phyloP scores from a whole-genome alignment of 2,113 vertebrate species.

The Rhizomys pruinosus region DNA sequence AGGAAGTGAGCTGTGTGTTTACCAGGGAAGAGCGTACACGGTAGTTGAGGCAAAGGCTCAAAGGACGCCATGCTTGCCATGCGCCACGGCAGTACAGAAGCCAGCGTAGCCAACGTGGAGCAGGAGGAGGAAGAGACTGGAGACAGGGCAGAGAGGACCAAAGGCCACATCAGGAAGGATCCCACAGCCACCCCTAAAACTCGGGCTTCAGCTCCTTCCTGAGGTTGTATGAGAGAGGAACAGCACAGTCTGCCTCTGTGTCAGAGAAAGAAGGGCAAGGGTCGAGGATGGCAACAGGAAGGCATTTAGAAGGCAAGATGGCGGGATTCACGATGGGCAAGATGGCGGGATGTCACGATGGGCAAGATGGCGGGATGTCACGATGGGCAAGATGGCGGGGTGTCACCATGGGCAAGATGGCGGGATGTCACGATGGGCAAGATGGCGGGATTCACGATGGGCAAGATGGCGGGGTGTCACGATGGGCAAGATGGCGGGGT shows the following conservation, averaged over 20 bases:
- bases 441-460: too few species aligned
- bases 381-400: background rate
- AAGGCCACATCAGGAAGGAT: background rate
- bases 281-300: background rate
- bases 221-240: background rate
- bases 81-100: background rate
- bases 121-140: background rate
- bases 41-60: background rate
- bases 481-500: background rate
- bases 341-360: background rate
- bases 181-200: background rate
- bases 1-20: background rate
- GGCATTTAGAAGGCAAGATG: background rate
- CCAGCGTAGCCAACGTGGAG: background rate
- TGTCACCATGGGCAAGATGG: too few species aligned
- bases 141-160: background rate
- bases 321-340: too few species aligned
- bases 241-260: background rate
- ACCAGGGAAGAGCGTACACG: background rate
- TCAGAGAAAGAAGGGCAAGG: background rate
- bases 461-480: too few species aligned
- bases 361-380: background rate
- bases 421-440: too few species aligned
- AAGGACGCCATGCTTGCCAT: background rate
- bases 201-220: background rate